Percentiles rank a stretch among this genome's conserved stretches.
Conservation (phyloP, 2,113 vertebrate genomes). For the Tachuris rubrigastra region DNA sequence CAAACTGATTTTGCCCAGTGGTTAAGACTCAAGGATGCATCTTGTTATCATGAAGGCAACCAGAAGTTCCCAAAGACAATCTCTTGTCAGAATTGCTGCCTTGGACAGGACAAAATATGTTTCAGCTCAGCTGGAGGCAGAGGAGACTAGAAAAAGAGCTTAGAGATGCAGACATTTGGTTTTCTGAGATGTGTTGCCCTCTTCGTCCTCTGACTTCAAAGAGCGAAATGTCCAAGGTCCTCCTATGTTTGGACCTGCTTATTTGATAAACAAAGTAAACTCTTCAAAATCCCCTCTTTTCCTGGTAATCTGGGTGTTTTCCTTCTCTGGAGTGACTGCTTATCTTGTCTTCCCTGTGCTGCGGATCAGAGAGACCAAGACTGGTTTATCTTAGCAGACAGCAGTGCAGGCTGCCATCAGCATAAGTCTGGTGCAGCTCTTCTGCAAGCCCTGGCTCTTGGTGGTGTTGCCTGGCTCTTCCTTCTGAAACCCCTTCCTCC, state of each 20-base stretch:
- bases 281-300: neutral
- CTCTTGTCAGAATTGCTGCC: neutral
- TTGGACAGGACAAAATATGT: neutral
- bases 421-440: neutral
- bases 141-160: neutral
- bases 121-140: neutral
- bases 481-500: neutral
- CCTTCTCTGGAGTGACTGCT: neutral
- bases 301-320: neutral
- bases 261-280: neutral
- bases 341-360: neutral
- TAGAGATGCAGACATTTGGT: neutral
- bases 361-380: neutral
- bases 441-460: rapidly evolving
- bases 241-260: neutral
- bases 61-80: neutral
- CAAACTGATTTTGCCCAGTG: neutral
- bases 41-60: neutral
- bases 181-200: neutral
- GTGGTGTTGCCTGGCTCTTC: neutral
- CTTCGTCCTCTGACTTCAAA: neutral
- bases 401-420: neutral
- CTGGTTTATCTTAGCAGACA: neutral
- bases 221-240: neutral
- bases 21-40: neutral